Evolutionary conservation across 2,797 vertebrate species (phyloP), one percentile per base, ranked within the genome.

Genomic region (Anniella stebbinsi): DNA sequence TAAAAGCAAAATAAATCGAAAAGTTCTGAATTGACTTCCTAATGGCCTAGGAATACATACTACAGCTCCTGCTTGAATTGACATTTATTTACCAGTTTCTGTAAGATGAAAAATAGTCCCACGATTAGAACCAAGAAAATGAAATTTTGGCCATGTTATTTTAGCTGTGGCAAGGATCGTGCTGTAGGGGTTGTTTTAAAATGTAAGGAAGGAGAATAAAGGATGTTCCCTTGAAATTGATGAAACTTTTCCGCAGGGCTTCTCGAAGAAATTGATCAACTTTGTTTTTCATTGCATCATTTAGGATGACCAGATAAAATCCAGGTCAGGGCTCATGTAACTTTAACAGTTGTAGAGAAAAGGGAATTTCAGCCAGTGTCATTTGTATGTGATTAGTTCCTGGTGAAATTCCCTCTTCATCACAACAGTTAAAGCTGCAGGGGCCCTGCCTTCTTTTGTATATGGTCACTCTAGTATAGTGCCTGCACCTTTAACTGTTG

Each of bases 11-110:
- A 94, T 95, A 96, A 96, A 95, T 94, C 92, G 90, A 94, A 93
- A 86, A 92, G 72, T 87, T 89, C 89, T 81, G 92, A 93, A 86
- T 88, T 94, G 91, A 89, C 91, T 95, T 96, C 90, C 84, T 87
- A 76, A 88, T 87, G 88, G 80, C 90, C 88, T 67, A 92, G 86
- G 89, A 93, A 92, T 95, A 95, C 91, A 92, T 93, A 94, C 93
- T 93, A 90, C 80, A 94, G 30, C 48, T 90, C 36, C 86, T 91
- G 91, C 93, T 95, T 90, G 90, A 89, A 92, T 36, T 96, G 93
- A 95, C 88, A 92, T 96, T 96, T 96, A 94, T 95, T 96, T 95
- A 93, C 92, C 88, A 91, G 92, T 93, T 92, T 95, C 91, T 94
- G 73, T 83, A 89, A 80, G 63, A 91, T 93, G 67, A 93, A 91